These are phyloP conservation scores for Myioborus melanocephalus DNA, from an alignment of 2,797 vertebrate genomes.

Conservation along the genomic window DNA sequence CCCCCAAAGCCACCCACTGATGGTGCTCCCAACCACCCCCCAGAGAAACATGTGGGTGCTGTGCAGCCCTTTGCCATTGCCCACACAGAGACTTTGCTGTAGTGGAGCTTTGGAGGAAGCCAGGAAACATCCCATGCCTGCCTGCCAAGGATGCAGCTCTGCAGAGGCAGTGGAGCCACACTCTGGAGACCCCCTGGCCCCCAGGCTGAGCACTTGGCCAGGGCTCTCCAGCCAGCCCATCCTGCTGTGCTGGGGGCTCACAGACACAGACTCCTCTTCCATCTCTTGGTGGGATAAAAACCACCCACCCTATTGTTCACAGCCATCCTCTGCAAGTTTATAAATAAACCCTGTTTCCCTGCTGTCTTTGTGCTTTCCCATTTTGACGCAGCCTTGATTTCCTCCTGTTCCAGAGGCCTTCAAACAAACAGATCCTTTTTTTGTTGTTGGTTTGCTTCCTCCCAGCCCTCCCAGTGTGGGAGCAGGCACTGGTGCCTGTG, in stretches of 20 bases:
- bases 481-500: neutral
- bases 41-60: neutral
- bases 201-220: fast-evolving
- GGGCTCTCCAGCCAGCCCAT: neutral
- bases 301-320: neutral
- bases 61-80: neutral
- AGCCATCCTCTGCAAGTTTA: neutral
- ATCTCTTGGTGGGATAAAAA: conserved; percentile 1
- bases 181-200: neutral
- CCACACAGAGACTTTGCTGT: neutral
- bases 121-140: fast-evolving
- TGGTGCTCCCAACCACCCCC: neutral
- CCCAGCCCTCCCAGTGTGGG: neutral
- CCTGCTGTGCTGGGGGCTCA: fast-evolving
- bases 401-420: conserved; percentile 1
- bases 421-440: neutral
- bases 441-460: neutral
- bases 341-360: conserved; percentile 52
- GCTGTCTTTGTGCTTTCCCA: conserved; percentile 48
- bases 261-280: neutral
- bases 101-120: neutral
- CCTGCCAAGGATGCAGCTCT: neutral
- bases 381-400: conserved; percentile 35
- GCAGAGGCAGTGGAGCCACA: neutral
- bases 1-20: neutral